Percentiles rank a stretch among this genome's conserved stretches.
phyloP scores from a whole-genome alignment of 1,140 invertebrate genomes.

The Pogonognathellus flavescens region DNA sequence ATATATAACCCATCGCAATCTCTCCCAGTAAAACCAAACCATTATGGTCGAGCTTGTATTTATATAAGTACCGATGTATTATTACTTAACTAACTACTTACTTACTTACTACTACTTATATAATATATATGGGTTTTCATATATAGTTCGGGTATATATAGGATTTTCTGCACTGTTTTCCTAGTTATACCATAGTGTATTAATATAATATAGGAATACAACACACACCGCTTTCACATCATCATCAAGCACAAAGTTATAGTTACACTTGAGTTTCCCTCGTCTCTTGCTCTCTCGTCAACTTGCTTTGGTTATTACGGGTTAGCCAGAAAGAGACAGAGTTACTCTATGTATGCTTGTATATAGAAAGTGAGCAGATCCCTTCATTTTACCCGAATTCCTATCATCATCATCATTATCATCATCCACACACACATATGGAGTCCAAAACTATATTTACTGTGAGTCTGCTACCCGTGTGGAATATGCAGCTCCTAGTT shows the following conservation, averaged over 20 bases:
- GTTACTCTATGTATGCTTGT: not conserved
- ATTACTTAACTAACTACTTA: not conserved
- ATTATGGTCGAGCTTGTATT: too few relatives aligned
- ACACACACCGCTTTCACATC: not conserved
- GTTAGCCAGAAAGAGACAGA: not conserved
- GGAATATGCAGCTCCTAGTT: too few relatives aligned
- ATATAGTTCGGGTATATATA: not conserved
- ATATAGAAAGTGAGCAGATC: conserved; percentile 1
- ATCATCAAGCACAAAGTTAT: conserved; percentile 25
- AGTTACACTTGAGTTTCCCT: conserved; percentile 24
- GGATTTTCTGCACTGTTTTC: not conserved
- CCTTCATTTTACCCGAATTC: conserved; percentile 63
- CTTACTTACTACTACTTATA: too few relatives aligned
- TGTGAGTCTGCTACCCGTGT: not conserved
- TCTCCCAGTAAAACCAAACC: not conserved
- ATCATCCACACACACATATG: not conserved
- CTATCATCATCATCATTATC: conserved; percentile 53
- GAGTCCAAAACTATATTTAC: not conserved
- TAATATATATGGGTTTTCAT: not conserved
- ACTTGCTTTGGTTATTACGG: conserved; percentile 11
- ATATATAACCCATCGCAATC: not conserved
- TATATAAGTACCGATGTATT: too few relatives aligned
- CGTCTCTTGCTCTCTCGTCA: not conserved
- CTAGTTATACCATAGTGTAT: not conserved
- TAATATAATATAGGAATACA: not conserved